Conservation (phyloP, 2,888 invertebrate genomes). For the Cryptophagus acutangulus region DNA sequence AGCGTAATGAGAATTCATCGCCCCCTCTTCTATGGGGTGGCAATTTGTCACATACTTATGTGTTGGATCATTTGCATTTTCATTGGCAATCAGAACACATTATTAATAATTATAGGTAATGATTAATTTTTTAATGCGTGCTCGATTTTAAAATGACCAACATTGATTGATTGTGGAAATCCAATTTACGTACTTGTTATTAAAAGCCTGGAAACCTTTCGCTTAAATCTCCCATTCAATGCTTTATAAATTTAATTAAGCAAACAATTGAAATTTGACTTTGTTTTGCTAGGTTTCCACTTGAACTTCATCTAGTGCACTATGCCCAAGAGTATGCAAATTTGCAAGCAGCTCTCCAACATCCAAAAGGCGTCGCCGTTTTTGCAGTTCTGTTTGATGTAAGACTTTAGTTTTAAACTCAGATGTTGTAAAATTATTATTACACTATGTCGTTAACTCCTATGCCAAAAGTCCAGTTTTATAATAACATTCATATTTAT, state of each 20-base stretch:
- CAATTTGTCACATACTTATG: conserved; percentile 53
- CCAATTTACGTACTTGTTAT: too few relatives aligned
- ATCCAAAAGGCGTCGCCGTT: conserved; percentile 59
- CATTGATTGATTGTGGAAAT: too few relatives aligned
- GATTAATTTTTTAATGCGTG: background rate
- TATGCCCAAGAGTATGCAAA: conserved; percentile 52
- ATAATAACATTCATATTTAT: too few relatives aligned
- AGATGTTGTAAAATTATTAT: too few relatives aligned
- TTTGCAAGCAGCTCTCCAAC: conserved; percentile 50
- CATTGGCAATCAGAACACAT: conserved; percentile 84
- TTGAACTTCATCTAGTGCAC: conserved; percentile 66
- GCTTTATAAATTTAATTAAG: too few relatives aligned
- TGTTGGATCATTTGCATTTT: conserved; percentile 72
- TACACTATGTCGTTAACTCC: too few relatives aligned
- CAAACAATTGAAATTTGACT: background rate
- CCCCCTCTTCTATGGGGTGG: too few relatives aligned
- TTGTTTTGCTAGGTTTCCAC: conserved; percentile 49
- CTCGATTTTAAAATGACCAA: background rate
- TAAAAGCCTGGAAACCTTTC: too few relatives aligned
- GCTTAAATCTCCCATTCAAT: too few relatives aligned
- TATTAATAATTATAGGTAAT: conserved; percentile 54
- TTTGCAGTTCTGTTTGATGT: conserved; percentile 61
- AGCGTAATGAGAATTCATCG: too few relatives aligned
- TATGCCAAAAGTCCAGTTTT: too few relatives aligned
- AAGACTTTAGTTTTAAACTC: conserved; percentile 24